phyloP scores from a whole-genome alignment of 2,113 vertebrate genomes.

The Nycticorax nycticorax region DNA sequence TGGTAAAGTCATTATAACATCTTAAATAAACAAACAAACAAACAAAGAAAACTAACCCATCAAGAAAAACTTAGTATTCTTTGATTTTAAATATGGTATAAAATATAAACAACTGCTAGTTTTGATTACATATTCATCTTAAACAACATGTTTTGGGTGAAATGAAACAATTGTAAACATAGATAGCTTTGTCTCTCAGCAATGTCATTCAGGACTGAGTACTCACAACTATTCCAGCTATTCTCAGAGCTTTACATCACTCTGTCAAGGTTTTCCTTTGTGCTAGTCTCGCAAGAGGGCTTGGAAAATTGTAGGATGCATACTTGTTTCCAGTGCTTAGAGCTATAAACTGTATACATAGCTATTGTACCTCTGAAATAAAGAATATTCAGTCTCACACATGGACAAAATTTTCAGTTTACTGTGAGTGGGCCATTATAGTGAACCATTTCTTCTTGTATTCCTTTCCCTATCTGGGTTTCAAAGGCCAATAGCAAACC shows the following conservation, averaged over 20 bases:
- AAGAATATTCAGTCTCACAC: background rate
- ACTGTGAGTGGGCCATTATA: background rate
- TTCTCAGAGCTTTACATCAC: background rate
- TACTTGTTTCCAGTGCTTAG: background rate
- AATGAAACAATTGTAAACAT: background rate
- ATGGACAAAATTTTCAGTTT: background rate
- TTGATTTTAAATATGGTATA: background rate
- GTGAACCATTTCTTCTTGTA: background rate
- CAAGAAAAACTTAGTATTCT: background rate
- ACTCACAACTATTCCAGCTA: background rate
- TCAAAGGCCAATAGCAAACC: background rate
- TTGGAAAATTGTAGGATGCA: background rate
- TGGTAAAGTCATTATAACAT: background rate
- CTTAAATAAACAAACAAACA: background rate
- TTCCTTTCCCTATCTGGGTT: background rate
- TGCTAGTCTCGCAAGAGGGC: background rate
- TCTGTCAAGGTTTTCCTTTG: background rate
- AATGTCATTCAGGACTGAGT: background rate
- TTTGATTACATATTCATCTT: background rate
- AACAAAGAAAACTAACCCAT: background rate
- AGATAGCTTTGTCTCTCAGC: background rate
- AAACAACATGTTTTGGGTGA: background rate
- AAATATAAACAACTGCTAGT: background rate
- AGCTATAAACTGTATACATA: background rate
- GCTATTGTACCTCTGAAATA: background rate